Evolutionary conservation across 2,888 invertebrate genomes (phyloP).

Genomic region (Pomacea canaliculata): DNA sequence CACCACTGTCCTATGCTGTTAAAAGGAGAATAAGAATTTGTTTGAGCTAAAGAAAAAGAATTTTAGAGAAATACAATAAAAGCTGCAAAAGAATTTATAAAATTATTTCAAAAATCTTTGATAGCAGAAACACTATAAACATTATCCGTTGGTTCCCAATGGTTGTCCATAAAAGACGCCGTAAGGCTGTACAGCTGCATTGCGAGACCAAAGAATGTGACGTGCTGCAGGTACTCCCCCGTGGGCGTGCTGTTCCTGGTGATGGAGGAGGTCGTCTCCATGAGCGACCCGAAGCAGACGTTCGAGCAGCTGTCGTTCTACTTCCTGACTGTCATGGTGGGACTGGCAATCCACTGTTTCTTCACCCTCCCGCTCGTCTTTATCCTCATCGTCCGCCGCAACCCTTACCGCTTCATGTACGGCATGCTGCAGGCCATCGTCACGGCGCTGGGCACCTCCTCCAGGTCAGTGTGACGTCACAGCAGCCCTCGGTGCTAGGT

Average conservation of each 20-base stretch:
- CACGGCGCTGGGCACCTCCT: conserved; percentile 90
- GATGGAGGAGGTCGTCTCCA: conserved; percentile 83
- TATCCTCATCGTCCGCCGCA: conserved; percentile 82
- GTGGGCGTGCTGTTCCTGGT: conserved; percentile 70
- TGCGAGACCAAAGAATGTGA: too few relatives aligned
- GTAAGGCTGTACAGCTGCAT: too few relatives aligned
- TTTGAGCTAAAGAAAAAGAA: too few relatives aligned
- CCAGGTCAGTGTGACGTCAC: conserved; percentile 76
- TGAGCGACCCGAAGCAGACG: conserved; percentile 76
- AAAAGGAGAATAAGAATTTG: too few relatives aligned
- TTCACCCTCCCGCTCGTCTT: conserved; percentile 88
- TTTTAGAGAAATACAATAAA: too few relatives aligned
- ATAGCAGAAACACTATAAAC: too few relatives aligned
- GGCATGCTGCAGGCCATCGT: conserved; percentile 85
- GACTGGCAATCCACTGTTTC: conserved; percentile 86
- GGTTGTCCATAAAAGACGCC: too few relatives aligned
- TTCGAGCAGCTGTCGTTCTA: conserved; percentile 71
- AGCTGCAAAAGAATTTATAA: too few relatives aligned
- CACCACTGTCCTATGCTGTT: too few relatives aligned
- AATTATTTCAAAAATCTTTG: too few relatives aligned
- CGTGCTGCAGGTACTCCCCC: conserved; percentile 58
- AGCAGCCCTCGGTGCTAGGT: conserved; percentile 84
- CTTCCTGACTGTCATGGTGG: conserved; percentile 85
- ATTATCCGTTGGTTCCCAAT: too few relatives aligned
- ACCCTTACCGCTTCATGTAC: conserved; percentile 89